A percentile compares a stretch with the other conserved stretches of the same genome.
Conservation (phyloP, 2,797 vertebrate genomes). For the Eidolon dupreanum region DNA sequence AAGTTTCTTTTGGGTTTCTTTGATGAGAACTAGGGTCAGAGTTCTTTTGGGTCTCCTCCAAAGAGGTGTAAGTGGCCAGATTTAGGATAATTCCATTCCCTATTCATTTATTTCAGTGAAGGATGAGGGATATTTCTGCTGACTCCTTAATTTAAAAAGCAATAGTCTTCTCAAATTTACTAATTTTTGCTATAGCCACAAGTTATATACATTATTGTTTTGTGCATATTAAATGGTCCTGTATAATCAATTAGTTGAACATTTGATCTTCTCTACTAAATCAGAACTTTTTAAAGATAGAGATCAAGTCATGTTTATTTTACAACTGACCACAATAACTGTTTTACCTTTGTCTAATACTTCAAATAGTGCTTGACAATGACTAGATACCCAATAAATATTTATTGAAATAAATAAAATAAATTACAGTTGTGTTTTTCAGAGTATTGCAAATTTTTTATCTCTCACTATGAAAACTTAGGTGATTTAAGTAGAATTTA, state of each 20-base stretch:
- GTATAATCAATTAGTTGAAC: not conserved
- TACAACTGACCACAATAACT: not conserved
- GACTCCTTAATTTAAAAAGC: not conserved
- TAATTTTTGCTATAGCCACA: not conserved
- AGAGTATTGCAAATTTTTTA: not conserved
- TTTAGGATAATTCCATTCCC: not conserved
- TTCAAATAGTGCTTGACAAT: not conserved
- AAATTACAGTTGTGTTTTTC: not conserved
- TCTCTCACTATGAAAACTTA: not conserved
- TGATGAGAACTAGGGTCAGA: not conserved
- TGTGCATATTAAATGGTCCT: not conserved
- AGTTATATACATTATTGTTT: not conserved
- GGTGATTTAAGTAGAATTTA: not conserved
- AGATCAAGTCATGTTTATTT: not conserved
- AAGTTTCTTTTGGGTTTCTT: not conserved
- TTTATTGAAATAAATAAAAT: constrained; percentile 1
- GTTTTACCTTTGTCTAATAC: not conserved
- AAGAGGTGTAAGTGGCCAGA: not conserved
- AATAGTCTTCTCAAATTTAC: constrained; percentile 36
- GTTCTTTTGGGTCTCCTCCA: not conserved
- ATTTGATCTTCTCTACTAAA: not conserved
- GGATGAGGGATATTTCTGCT: not conserved
- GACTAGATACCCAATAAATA: not conserved
- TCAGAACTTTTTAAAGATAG: not conserved
- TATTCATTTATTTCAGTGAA: not conserved